Percentiles rank a stretch among this genome's conserved stretches.
Conservation (phyloP, 2,113 vertebrate species). For the Cavia aperea region DNA sequence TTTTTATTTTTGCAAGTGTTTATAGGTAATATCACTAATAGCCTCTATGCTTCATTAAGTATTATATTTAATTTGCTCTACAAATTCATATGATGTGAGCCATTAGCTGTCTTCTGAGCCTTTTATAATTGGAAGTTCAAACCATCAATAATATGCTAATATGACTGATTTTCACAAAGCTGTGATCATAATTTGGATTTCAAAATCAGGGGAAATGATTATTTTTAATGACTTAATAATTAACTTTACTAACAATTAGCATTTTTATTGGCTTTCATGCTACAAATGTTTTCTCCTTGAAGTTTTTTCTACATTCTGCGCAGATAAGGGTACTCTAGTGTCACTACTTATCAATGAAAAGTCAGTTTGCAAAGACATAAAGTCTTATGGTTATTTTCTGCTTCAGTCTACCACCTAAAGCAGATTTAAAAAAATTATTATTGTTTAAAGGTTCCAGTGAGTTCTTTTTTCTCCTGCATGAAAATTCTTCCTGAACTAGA, state of each 20-base stretch:
- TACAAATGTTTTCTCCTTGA: constrained; percentile 17
- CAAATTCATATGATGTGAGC: constrained; percentile 59
- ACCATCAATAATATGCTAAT: constrained; percentile 58
- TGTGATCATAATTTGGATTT: constrained; percentile 55
- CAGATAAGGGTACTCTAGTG: not conserved
- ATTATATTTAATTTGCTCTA: constrained; percentile 63
- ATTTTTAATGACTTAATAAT: constrained; percentile 52
- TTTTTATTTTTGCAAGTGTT: constrained; percentile 55
- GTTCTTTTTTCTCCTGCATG: not conserved
- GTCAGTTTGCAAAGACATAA: not conserved
- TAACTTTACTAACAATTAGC: constrained; percentile 42
- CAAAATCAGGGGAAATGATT: constrained; percentile 36
- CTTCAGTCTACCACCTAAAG: not conserved
- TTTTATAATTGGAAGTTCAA: constrained; percentile 55
- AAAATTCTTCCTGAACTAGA: not conserved
- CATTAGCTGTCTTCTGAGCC: constrained; percentile 61
- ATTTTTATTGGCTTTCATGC: constrained; percentile 49
- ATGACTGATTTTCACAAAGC: constrained; percentile 53
- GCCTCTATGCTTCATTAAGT: constrained; percentile 59
- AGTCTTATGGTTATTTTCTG: not conserved
- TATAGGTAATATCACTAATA: constrained; percentile 56
- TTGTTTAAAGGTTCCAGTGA: not conserved
- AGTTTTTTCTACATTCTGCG: not conserved
- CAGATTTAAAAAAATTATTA: not conserved
- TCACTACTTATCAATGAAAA: not conserved